A percentile compares a stretch with the other conserved stretches of the same genome.
Evolutionary conservation across 1,140 invertebrate species (phyloP).

Genomic region (Ceratitis capitata): DNA sequence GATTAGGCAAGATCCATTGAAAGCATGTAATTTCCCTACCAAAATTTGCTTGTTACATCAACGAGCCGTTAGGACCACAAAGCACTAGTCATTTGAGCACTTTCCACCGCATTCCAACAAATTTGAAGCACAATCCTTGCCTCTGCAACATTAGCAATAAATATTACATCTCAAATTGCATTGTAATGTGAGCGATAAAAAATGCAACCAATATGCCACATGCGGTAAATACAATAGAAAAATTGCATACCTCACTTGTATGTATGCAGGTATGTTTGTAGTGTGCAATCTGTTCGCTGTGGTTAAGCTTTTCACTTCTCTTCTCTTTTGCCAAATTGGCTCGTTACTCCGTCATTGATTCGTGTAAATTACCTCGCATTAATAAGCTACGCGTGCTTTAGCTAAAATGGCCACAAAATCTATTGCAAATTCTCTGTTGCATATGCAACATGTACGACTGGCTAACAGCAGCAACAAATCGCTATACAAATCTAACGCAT

Average conservation of each 20-base stretch:
- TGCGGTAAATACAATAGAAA: not conserved
- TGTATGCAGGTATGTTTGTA: too few species aligned
- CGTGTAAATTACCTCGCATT: slow-evolving; percentile 23
- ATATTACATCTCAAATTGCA: slow-evolving; percentile 14
- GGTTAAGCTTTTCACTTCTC: not conserved
- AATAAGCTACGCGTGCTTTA: not conserved
- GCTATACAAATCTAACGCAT: slow-evolving; percentile 2
- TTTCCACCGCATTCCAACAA: not conserved
- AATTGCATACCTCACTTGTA: not conserved
- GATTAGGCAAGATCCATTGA: not conserved
- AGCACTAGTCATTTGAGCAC: not conserved
- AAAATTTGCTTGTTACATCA: not conserved
- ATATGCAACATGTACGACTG: not conserved
- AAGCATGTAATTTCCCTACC: not conserved
- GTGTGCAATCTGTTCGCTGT: too few species aligned
- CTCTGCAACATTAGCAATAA: not conserved
- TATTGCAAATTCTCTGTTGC: not conserved
- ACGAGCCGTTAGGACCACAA: not conserved
- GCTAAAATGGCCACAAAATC: not conserved
- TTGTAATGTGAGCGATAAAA: slow-evolving; percentile 23
- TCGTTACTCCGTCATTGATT: slow-evolving; percentile 7
- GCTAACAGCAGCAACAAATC: not conserved
- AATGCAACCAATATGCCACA: not conserved
- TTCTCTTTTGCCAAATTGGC: not conserved
- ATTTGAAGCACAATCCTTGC: not conserved